Evolutionary conservation across 2,113 vertebrate genomes (phyloP), one percentile per base, ranked within the genome.

Genomic region (Miniopterus natalensis): DNA sequence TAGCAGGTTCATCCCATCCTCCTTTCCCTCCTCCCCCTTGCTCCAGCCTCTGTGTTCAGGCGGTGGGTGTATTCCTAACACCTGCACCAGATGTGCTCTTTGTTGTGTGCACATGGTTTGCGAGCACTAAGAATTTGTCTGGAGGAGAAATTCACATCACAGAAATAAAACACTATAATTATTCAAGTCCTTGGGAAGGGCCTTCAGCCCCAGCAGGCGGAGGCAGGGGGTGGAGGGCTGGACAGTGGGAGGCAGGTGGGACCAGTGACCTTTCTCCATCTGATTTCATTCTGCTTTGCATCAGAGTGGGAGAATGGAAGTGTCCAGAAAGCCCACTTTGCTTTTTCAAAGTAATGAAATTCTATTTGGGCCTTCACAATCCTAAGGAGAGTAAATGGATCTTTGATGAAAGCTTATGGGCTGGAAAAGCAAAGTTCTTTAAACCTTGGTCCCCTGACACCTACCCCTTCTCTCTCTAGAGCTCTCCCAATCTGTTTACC

Each of bases 1-100:
- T 0, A 6, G n/a, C 6, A 0, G 6, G 0, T 13, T 6, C 2
- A 0, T 45, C 3, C 20, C 36, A 0, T 13, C 29, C 74, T 29
- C 8, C 9, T 2, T 36, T 36, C 25, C 3, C 10, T 3, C 20
- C 1, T 10, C 51, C 6, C 20, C 8, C 23, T 1, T 10, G 42
- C 47, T 45, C 6, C 29, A 15, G 10, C 4, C 25, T 0, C 53
- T 2, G 3, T 10, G 27, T 23, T 25, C 11, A 1, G 11, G 55
- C 42, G 10, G 0, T 27, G 0, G 10, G 61, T 8, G 7, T 2
- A 1, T 9, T 42, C 21, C 18, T 3, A 6, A n/a, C 21, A 0
- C 25, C 25, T 12, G 36, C 2, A 49, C 45, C 0, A 0, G 20
- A 13, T 5, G 11, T 0, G 2, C 4, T 63, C 3, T 8, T 25